These are phyloP conservation scores for Aphidius gifuensis DNA, from an alignment of 1,140 invertebrate species.

Conservation along the genomic window DNA sequence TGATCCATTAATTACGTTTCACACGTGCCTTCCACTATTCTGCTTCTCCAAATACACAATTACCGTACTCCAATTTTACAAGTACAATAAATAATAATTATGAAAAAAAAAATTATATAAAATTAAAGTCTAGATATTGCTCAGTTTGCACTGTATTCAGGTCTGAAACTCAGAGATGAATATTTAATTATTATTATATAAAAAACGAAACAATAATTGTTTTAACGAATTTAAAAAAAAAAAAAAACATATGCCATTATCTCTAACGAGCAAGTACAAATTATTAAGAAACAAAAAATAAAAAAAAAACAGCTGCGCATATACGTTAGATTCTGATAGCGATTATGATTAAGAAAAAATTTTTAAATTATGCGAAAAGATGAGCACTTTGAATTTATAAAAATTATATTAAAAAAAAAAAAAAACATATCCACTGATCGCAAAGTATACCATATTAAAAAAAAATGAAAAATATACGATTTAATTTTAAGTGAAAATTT, in stretches of 20 bases:
- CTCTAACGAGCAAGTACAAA: slow-evolving; percentile 56
- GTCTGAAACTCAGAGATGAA: slow-evolving; percentile 45
- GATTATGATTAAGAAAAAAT: slow-evolving; percentile 23
- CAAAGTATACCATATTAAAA: slow-evolving; percentile 45
- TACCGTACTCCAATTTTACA: slow-evolving; percentile 12
- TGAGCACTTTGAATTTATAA: not conserved
- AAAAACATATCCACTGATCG: slow-evolving; percentile 43
- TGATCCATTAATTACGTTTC: not conserved
- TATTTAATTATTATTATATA: too few species aligned
- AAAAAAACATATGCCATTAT: slow-evolving; percentile 55
- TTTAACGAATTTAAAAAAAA: slow-evolving; percentile 36
- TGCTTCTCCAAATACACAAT: slow-evolving; percentile 18
- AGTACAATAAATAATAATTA: slow-evolving; percentile 41
- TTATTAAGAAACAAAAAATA: slow-evolving; percentile 43
- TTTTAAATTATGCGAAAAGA: slow-evolving; percentile 31
- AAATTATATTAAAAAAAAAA: slow-evolving; percentile 15
- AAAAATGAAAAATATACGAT: slow-evolving; percentile 46
- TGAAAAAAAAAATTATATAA: too few species aligned
- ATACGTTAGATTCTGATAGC: slow-evolving; percentile 42
- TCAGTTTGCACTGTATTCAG: slow-evolving; percentile 47
- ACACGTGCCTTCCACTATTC: slow-evolving; percentile 26
- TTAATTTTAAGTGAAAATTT: slow-evolving; percentile 38
- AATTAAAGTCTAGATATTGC: slow-evolving; percentile 29
- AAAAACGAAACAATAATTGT: slow-evolving; percentile 40
- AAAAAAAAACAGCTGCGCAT: slow-evolving; percentile 34